Base-by-base conservation (phyloP, 2,888 invertebrate species). In the Mimas tiliae region DNA sequence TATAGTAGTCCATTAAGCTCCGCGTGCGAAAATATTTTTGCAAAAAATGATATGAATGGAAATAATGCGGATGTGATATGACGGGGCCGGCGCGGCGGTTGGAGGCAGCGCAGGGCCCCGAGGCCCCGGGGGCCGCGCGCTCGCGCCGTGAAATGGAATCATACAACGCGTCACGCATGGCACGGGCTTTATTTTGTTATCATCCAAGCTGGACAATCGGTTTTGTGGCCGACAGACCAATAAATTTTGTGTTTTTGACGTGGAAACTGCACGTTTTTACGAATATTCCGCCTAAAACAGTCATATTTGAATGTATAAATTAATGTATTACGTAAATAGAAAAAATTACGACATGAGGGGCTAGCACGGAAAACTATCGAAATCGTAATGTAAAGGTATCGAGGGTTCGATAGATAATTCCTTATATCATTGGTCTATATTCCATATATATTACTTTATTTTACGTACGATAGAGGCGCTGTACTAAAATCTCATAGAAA, bases 91-190 rank as follows among this genome's bases (percentile, higher is more conserved):
- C 11, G n/a, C n/a, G n/a, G n/a, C n/a, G n/a, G n/a, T n/a, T n/a
- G 45, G 45, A 11, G 42, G 7, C 4, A 7, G 8, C 42, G 27
- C 27, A 27, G 27, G 27, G 27, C 27, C 27, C 27, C 27, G 27
- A 38, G 38, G 38, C 6, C 9, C 9, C 34, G 55, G 58, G 53
- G 58, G 42, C 62, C 34, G 65, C 63, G 52, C 64, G 52, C 67
- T 69, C 55, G 62, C 66, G 52, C 68, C 76, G 71, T 76, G 76
- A 78, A 76, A 76, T 78, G 73, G 69, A 72, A 58, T 58, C 58
- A 58, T 58, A 58, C 42, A 42, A 38, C 51, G 51, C 52, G 64
- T 64, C 64, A 52, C 64, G 58, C 58, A 19, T 12, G 19, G 21
- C 58, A 42, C 58, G 42, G 19, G 58, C 19, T 42, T 21, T 42